Evolutionary conservation across 2,888 invertebrate species (phyloP), one percentile per base, ranked within the genome.

Genomic region (Eilema caniola): DNA sequence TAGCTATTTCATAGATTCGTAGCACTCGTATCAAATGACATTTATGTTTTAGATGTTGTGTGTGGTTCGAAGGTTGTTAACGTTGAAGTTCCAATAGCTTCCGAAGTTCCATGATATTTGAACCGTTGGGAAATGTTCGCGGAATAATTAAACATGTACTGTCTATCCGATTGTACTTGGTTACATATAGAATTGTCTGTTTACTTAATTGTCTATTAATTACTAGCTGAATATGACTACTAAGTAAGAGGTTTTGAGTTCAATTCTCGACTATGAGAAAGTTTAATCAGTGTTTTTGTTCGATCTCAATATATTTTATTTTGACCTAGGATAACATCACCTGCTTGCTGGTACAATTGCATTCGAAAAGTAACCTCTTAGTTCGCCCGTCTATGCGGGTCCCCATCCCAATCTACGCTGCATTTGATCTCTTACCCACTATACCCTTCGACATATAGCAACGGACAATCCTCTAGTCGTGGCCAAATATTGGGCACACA

Each of bases 71-170:
- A 59, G 66, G 59, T n/a, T 41, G 33, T 31, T 56, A 66, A 66
- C 37, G 66, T 59, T 5, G 31, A 60, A 66, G 59, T 66, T 66
- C n/a, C 66, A 31, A 59, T 60, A 41, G 59, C 56, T 66, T 66
- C 37, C 59, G n/a, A 59, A 66, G 37, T 59, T 33, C 16, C 47
- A 20, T 56, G 31, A 31, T 56, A 66, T 66, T 57, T 56, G 57
- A 56, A 2, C 57, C 57, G 23, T 65, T 65, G 65, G 65, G 65
- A 56, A 66, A 56, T 66, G 65, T 66, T 56, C 62, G 41, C 53
- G 16, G 47, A 53, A 53, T 64, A 64, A 64, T 64, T 64, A 64
- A 64, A 64, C 53, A 64, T 53, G 41, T 41, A 62, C 62, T 25
- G 41, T 10, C 62, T 25, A 25, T 10, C 41, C 41, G 23, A 25